Base-by-base conservation (phyloP, 2,888 invertebrate genomes). In the Hydraecia micacea region DNA sequence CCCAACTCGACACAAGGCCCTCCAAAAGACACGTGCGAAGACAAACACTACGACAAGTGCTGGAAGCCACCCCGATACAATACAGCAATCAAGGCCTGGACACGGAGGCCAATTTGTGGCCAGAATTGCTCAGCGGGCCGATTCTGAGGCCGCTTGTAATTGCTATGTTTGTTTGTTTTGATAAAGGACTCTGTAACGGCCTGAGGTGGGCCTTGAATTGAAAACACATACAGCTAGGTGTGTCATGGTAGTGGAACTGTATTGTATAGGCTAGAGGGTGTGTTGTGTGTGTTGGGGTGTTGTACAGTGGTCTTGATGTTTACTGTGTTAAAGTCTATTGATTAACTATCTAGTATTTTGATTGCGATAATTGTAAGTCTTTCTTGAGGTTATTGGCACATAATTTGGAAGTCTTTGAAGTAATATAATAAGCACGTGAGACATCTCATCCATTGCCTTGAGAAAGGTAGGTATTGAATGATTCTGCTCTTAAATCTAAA, bases 71-170 rank as follows among this genome's bases (percentile, higher is more conserved):
- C 52, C 62, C 46, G 63, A 76, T 79, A 77, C 89, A 89, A 87
- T 89, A 85, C 83, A 80, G 74, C 86, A 88, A 88, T 88, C 89
- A 89, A 84, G 80, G 74, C 25, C 75, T 80, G 80, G 78, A 80
- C 72, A 75, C 74, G 68, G 80, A 71, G 80, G 88, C 83, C 89
- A 89, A 89, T 89, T 89, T 89, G 89, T 74, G 89, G 78, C 58
- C 74, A 78, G 78, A 81, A 89, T 85, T 84, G 86, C 82, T 80
- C 84, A 80, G 77, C 73, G 75, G 73, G 67, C 75, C 77, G 68
- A n/a, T 75, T 69, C 75, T 75, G 73, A 67, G 77, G 70, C 74
- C 60, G 66, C 46, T 39, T 65, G 82, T 88, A 88, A 88, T 87
- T 87, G 88, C 80, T 79, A 68, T 77, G 83, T 83, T 87, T 84